phyloP scores from a whole-genome alignment of 1,140 invertebrate species.

The Heliconius hewitsoni region DNA sequence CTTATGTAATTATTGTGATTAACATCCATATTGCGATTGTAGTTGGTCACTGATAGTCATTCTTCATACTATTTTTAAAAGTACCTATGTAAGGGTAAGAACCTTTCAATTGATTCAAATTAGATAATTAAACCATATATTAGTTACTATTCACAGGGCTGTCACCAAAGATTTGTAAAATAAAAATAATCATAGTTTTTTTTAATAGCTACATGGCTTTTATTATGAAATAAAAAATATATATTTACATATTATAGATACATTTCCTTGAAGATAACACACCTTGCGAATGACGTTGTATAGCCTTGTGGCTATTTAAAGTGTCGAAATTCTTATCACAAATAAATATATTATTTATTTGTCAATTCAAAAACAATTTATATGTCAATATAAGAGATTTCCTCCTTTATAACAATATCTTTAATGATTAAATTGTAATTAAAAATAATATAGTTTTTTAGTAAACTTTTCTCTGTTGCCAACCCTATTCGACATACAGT shows the following conservation, averaged over 20 bases:
- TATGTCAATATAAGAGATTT: too few relatives aligned
- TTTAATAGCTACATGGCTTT: neutral
- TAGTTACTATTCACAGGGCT: conserved; percentile 21
- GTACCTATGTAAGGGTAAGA: conserved; percentile 19
- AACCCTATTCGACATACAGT: conserved; percentile 25
- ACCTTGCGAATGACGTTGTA: too few relatives aligned
- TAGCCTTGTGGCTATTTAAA: too few relatives aligned
- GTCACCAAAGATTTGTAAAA: neutral
- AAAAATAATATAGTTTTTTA: neutral
- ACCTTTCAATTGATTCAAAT: conserved; percentile 45
- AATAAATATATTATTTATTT: too few relatives aligned
- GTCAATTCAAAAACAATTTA: too few relatives aligned
- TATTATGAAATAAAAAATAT: neutral
- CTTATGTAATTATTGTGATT: neutral
- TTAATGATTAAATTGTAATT: neutral
- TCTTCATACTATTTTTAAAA: neutral
- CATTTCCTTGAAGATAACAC: too few relatives aligned
- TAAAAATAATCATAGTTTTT: neutral
- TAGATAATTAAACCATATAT: conserved; percentile 26
- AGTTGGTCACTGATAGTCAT: neutral
- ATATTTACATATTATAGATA: too few relatives aligned
- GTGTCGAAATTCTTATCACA: too few relatives aligned
- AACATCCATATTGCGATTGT: neutral
- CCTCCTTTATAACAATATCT: too few relatives aligned
- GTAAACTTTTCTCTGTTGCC: neutral